Evolutionary conservation across 1,140 invertebrate genomes (phyloP).

Genomic region (Reticulitermes speratus): DNA sequence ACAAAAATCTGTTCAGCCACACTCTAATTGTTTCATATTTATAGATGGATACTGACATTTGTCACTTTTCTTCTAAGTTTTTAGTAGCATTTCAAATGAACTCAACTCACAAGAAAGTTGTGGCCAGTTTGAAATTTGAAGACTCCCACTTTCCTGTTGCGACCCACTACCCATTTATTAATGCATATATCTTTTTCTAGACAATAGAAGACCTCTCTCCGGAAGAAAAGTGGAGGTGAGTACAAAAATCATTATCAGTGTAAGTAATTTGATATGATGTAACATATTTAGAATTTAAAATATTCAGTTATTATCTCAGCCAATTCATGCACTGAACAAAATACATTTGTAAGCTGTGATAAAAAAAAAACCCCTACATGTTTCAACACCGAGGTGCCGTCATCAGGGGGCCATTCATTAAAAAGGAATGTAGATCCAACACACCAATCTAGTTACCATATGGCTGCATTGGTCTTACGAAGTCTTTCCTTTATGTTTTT

Average conservation of each 20-base stretch:
- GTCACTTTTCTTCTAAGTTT: background rate
- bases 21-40: background rate
- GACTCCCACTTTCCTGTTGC: background rate
- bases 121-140: background rate
- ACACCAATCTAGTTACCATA: background rate
- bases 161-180: background rate
- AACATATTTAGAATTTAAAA: background rate
- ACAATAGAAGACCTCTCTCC: slow-evolving; percentile 65
- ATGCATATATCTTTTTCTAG: slow-evolving; percentile 49
- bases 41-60: background rate
- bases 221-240: slow-evolving; percentile 67
- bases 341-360: too few species aligned
- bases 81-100: background rate
- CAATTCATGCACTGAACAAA: too few species aligned
- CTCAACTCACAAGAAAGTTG: background rate
- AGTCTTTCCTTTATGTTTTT: too few species aligned
- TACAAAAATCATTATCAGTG: slow-evolving; percentile 23
- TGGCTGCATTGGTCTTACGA: too few species aligned
- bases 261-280: too few species aligned
- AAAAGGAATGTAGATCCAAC: background rate
- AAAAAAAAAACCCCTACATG: too few species aligned
- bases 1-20: too few species aligned
- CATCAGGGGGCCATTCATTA: background rate
- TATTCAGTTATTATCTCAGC: background rate
- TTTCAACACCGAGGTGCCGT: background rate